Conservation (phyloP, 92 coral and sea anemone species). For the Muricea muricata region DNA sequence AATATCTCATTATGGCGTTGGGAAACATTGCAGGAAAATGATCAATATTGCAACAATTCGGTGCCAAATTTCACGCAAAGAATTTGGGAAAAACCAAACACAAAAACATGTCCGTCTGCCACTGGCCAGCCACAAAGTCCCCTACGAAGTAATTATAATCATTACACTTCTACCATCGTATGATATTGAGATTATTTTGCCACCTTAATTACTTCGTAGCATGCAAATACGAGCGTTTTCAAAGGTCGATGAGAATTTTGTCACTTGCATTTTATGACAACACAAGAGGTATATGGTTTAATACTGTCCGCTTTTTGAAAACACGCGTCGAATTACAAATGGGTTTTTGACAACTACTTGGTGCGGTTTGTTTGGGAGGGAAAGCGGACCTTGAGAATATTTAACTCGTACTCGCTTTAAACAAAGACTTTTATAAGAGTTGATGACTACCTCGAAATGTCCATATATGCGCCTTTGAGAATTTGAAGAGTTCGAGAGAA, state of each 20-base stretch:
- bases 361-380: not conserved
- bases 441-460: not conserved
- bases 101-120: not conserved
- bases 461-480: not conserved
- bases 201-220: too few species aligned
- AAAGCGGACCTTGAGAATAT: not conserved
- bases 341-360: not conserved
- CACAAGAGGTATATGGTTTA: too few species aligned
- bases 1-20: slow-evolving; percentile 24
- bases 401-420: not conserved
- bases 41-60: slow-evolving; percentile 26
- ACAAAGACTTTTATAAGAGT: not conserved
- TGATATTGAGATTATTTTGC: too few species aligned
- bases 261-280: not conserved
- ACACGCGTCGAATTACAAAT: not conserved
- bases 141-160: not conserved
- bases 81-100: not conserved
- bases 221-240: too few species aligned
- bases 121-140: too few species aligned
- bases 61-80: slow-evolving; percentile 33
- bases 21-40: slow-evolving; percentile 8
- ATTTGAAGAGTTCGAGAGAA: not conserved
- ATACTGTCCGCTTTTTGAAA: too few species aligned
- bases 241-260: not conserved
- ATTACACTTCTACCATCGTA: not conserved